Base-by-base conservation (phyloP, 1,140 invertebrate genomes). In the Onthophagus taurus region DNA sequence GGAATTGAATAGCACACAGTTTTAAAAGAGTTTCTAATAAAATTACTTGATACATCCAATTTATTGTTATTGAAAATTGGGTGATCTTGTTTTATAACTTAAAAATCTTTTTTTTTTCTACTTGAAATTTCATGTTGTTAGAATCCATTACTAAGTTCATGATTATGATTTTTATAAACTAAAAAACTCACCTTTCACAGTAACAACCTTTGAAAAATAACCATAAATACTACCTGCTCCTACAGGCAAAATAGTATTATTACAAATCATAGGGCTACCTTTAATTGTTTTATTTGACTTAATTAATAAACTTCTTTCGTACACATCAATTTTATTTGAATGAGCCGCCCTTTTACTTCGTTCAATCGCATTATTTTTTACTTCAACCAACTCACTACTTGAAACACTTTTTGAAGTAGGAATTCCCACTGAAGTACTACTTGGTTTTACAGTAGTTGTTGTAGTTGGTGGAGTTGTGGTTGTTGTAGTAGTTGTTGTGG, bases 211-310 rank as follows among this genome's bases (percentile, higher is more conserved):
- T 1, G 17, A 24, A 42, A 64, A 87, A 58, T 79, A 77, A n/a
- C 84, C 84, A 63, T 83, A 84, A 4, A 73, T 77, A 50, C 82
- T 81, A 23, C 75, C 74, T 3, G 74, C 64, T 61, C 81, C 29
- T 18, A 41, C 75, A 31, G 72, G 68, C 1, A 75, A 69, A 16
- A 84, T 66, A 1, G 71, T 66, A 51, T 77, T 77, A 16, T 76
- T 61, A 54, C 80, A 83, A 46, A 75, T 67, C 45, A 71, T 75
- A 1, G 74, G 69, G 26, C 67, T 63, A 50, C 60, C 34, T 47
- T 52, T 57, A 30, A 57, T 53, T n/a, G 47, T 19, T 41, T 41
- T 6, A 30, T 41, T 41, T 4, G 38, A 41, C 4, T 21, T 17
- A 7, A 26, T 41, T 16, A 41, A 12, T 17, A 23, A 26, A 23